phyloP scores from a whole-genome alignment of 2,888 invertebrate genomes.

The Hermodice carunculata region DNA sequence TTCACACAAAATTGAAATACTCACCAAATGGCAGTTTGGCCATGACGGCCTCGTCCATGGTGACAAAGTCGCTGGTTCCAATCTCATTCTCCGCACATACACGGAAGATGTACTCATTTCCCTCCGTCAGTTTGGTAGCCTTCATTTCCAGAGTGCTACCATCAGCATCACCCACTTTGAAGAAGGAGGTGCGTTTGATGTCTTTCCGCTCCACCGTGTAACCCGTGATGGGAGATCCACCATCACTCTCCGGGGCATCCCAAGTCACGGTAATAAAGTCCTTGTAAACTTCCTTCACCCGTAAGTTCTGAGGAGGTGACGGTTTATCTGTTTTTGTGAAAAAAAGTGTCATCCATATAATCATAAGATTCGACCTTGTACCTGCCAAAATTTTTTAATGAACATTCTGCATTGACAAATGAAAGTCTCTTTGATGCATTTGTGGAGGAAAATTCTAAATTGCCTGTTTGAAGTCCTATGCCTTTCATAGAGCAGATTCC shows the following conservation, averaged over 20 bases:
- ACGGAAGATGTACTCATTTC: constrained; percentile 87
- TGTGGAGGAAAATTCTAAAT: too few relatives aligned
- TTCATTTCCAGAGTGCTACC: too few relatives aligned
- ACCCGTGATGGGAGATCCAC: constrained; percentile 61
- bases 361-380: too few relatives aligned
- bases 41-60: constrained; percentile 43
- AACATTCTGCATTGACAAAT: too few relatives aligned
- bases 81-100: constrained; percentile 88
- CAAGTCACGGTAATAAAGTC: constrained; percentile 63
- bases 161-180: constrained; percentile 2
- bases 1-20: too few relatives aligned
- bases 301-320: constrained; percentile 55
- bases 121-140: constrained; percentile 77
- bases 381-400: too few relatives aligned
- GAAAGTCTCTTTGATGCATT: too few relatives aligned
- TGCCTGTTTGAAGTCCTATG: too few relatives aligned
- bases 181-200: constrained; percentile 49
- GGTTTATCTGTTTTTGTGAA: constrained; percentile 63
- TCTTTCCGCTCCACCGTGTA: constrained; percentile 63
- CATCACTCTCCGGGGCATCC: constrained; percentile 69
- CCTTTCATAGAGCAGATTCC: too few relatives aligned
- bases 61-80: constrained; percentile 71
- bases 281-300: constrained; percentile 52
- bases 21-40: constrained; percentile 49
- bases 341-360: too few relatives aligned